Evolutionary conservation across 2,888 invertebrate species (phyloP), one percentile per base, ranked within the genome.

Genomic region (Epistrophe grossulariae): DNA sequence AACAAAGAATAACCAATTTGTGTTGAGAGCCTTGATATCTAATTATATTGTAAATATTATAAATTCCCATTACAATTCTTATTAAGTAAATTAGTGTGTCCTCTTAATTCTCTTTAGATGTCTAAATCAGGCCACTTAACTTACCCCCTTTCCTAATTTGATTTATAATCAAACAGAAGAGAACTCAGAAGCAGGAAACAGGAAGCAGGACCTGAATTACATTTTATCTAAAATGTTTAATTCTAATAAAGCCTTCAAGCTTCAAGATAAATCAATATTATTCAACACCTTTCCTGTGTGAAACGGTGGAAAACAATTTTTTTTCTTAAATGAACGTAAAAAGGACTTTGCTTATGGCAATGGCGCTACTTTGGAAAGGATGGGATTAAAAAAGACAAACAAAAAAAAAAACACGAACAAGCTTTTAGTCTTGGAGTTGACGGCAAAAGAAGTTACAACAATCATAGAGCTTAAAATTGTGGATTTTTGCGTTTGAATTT

Each of bases 401-500:
- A 59, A 43, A 60, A 40, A n/a, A 38, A 38, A 38, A 43, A 43
- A 43, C 59, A 80, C 77, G 68, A 84, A 48, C 68, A 62, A 77
- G 73, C 74, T 79, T 78, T 85, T 71, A 74, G 57, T 24, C 10
- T n/a, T 40, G 15, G 35, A 59, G 38, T 24, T 40, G 48, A 76
- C 68, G 57, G 31, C 40, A 15, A 24, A 24, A 24, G 17, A 13
- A 24, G 24, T 50, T 19, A 19, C 11, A 19, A 19, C 38, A 57
- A 28, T 52, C 55, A 57, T 5, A 4, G 57, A 13, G 7, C 17
- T 31, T 31, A 11, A 31, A 43, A 55, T 68, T 71, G 70, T 40
- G 66, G 50, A 77, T 78, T 77, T 72, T 24, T 24, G 57, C 50
- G 73, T 81, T 81, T 74, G 73, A 85, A 85, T 73, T 82, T 73